Conservation (phyloP, 30 jellyfish, hydroid and myxozoan genomes). For the Hydractinia symbiolongicarpus region DNA sequence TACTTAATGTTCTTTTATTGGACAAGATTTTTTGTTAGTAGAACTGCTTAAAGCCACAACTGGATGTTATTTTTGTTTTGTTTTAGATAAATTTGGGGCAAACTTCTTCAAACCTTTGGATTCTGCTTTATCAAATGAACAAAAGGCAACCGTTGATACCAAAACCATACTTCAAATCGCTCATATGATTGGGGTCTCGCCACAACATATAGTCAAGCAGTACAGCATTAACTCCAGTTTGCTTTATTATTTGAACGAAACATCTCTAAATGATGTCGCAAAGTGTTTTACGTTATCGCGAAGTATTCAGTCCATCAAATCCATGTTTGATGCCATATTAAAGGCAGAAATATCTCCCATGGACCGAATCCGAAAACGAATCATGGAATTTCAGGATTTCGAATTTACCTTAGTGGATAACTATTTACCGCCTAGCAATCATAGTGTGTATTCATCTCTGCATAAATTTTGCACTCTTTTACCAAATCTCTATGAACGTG, state of each 20-base stretch:
- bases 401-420: background rate
- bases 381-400: background rate
- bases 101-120: background rate
- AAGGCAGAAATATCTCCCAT: background rate
- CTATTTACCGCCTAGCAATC: background rate
- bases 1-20: background rate
- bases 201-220: background rate
- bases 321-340: background rate
- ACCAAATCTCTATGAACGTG: background rate
- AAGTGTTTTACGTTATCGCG: background rate
- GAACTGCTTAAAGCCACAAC: background rate
- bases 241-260: background rate
- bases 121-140: background rate
- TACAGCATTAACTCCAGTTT: background rate
- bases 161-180: background rate
- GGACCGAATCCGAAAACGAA: background rate
- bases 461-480: background rate
- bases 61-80: background rate
- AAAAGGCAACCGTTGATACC: background rate
- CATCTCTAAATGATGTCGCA: background rate
- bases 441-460: background rate
- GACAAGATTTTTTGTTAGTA: background rate
- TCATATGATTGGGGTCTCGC: background rate
- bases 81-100: conserved; percentile 3
- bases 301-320: background rate